Base-by-base conservation (phyloP, 64 coral and sea anemone genomes). In the Astreopora myriophthalma region DNA sequence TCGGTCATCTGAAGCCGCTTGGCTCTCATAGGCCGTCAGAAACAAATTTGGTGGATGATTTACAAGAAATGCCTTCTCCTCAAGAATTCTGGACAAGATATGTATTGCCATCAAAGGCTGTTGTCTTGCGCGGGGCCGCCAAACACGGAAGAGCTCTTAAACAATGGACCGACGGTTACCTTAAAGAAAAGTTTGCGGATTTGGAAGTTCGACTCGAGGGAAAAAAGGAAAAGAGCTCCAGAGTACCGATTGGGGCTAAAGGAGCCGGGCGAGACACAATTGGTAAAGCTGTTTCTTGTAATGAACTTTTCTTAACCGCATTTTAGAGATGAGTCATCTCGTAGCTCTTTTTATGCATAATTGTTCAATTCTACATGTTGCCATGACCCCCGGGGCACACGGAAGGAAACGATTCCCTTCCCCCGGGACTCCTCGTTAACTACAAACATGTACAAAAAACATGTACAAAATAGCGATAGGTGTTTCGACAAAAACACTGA, bases 251-350 rank as follows among this genome's bases (percentile, higher is more conserved):
- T 35, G 95, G 95, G 46, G 73, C 72, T 1, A 96, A 93, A 80
- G 95, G 95, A 55, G 48, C 94, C 22, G 95, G 95, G 74, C 84
- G 95, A 52, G 95, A 94, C 55, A 96, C 95, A 4, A 86, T 96
- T 23, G 91, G 95, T 96, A 46, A 76, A 60, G 48, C n/a, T n/a
- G n/a, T n/a, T n/a, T n/a, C n/a, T n/a, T n/a, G n/a, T n/a, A n/a
- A n/a, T n/a, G n/a, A 46, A 46, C 11, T 46, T 46, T 6, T 46
- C 5, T 6, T 46, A 46, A 46, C 11, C 5, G 11, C 42, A 6
- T 46, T 55, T 3, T 55, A 55, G 3, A 10, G 24, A 16, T 73
- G 70, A 73, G 3, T 73, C 33, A 37, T 73, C 31, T 28, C 28
- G 26, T 71, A 27, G 5, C 22, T 66, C 7, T 8, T 26, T 25